Evolutionary conservation across 1,140 invertebrate species (phyloP).

Genomic region (Polypedilum vanderplanki): DNA sequence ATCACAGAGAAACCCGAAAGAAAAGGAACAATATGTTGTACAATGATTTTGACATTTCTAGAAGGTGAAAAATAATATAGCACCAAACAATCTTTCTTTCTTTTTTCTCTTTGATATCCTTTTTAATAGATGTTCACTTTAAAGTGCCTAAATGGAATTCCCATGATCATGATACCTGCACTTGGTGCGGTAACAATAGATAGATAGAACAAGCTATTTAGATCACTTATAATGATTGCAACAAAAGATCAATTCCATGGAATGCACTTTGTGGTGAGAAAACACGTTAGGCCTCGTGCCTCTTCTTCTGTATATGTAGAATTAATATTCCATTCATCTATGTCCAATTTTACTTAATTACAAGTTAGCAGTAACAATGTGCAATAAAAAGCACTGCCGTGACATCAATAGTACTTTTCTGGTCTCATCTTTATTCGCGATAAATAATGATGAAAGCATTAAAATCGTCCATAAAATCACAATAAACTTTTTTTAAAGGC

Average conservation of each 20-base stretch:
- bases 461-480: too few relatives aligned
- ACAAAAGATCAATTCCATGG: neutral
- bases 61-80: slow-evolving; percentile 27
- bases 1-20: neutral
- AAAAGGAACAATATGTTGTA: slow-evolving; percentile 20
- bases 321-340: neutral
- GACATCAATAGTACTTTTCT: too few relatives aligned
- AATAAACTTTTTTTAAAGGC: neutral
- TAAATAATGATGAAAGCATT: too few relatives aligned
- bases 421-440: too few relatives aligned
- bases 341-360: slow-evolving; percentile 19
- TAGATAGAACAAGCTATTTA: neutral
- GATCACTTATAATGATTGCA: neutral
- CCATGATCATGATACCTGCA: slow-evolving; percentile 1
- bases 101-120: neutral
- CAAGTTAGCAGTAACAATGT: neutral
- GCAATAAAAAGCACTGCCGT: too few relatives aligned
- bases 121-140: too few relatives aligned
- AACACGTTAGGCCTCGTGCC: neutral
- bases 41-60: slow-evolving; percentile 29
- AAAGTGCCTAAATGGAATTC: neutral
- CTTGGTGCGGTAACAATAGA: neutral
- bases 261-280: neutral
- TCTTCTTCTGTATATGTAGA: neutral
- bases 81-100: neutral